Evolutionary conservation across 1,140 invertebrate genomes (phyloP), one percentile per base, ranked within the genome.

Genomic region (Drosophila kurseongensis): DNA sequence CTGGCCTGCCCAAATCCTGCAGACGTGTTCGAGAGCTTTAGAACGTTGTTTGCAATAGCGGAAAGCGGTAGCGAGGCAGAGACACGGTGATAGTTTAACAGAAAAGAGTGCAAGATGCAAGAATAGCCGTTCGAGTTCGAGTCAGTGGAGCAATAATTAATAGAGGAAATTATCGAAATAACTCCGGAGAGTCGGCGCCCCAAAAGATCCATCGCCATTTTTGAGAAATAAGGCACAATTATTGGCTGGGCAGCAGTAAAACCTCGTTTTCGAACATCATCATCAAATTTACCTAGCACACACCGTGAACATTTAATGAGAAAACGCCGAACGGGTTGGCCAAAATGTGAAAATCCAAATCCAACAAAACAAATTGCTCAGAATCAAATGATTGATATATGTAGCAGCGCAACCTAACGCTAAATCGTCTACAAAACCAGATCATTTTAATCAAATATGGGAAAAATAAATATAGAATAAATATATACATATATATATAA

Each of bases 1-100:
- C 32, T 51, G 29, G 12, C 13, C 38, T 32, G 51, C 35, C 63
- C 59, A 67, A 80, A 65, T 80, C 72, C 79, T 76, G 78, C 84
- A 88, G 79, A 88, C 84, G 84, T 83, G 86, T 78, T 76, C 76
- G 76, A 88, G 80, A 81, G 84, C 73, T 88, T 89, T 83, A 89
- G 84, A 88, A 88, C 84, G 83, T 80, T 89, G 83, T 88, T 88
- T 88, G 79, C 79, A 82, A 88, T 71, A 77, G 80, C 82, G 82
- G 82, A 86, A 82, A 81, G 82, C 84, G 82, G 81, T 75, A 78
- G 80, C 66, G 67, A 75, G 54, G 47, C 52, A 36, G 73, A 50
- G 32, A 60, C 35, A 67, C 42, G 63, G 59, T 35, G 58, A 40
- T 60, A 63, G 60, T 63, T 71, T 71, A 79, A 74, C 35, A 35